Evolutionary conservation across 1,140 invertebrate species (phyloP).

Genomic region (Campodea augens): DNA sequence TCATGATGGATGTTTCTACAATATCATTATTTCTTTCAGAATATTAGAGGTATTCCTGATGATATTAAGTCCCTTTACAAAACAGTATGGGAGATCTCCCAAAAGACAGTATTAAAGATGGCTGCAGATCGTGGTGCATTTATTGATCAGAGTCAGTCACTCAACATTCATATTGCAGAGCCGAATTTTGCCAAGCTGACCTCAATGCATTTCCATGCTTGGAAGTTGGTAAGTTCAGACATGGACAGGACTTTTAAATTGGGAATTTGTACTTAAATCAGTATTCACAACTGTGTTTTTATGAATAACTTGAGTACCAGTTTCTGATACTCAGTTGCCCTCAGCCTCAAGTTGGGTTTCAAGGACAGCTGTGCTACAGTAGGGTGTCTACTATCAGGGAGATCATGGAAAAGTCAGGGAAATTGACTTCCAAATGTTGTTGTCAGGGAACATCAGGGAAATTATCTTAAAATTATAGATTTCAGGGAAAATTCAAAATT

Average conservation of each 20-base stretch:
- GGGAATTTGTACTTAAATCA: neutral
- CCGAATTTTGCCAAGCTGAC: constrained; percentile 85
- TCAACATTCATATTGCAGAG: constrained; percentile 91
- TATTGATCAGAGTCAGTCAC: constrained; percentile 95
- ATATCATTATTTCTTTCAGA: constrained; percentile 36
- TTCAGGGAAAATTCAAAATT: no score
- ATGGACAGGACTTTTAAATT: constrained; percentile 8
- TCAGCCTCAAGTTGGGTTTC: no score
- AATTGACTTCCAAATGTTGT: no score
- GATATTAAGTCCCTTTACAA: constrained; percentile 85
- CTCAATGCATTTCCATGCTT: constrained; percentile 97
- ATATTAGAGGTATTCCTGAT: constrained; percentile 69
- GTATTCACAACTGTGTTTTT: neutral
- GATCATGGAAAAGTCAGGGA: no score
- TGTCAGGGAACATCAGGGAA: no score
- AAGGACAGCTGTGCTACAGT: no score
- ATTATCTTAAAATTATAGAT: no score
- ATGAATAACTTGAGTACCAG: neutral
- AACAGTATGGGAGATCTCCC: constrained; percentile 97
- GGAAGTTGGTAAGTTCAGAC: constrained; percentile 67
- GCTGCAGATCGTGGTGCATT: constrained; percentile 92
- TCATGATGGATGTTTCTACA: no score
- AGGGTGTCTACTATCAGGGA: no score
- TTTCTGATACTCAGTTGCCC: no score
- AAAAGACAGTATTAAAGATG: constrained; percentile 89